Base-by-base conservation (phyloP, 2,797 vertebrate genomes). In the Bradypus variegatus region DNA sequence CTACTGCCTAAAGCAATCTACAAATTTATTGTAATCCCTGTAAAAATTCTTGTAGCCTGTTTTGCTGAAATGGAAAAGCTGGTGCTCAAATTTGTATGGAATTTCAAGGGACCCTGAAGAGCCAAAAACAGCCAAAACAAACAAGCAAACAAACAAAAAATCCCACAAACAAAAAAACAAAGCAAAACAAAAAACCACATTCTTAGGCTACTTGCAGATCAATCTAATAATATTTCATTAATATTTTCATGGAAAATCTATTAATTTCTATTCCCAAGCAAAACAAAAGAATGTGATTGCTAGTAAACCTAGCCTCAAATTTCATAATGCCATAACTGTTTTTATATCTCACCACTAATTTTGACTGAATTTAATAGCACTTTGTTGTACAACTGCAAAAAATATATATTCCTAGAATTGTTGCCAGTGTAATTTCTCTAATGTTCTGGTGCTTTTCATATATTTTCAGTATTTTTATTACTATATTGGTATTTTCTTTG, bases 391-490 rank as follows among this genome's bases (percentile, higher is more conserved):
- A 95, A 96, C 95, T 97, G 89, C 91, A 93, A 97, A 94, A 92
- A 58, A 27, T 96, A 96, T 97, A 96, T 97, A 97, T 97, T 97
- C 96, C 93, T 97, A 97, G 95, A 97, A 93, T 96, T 95, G 97
- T 97, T 97, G 96, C 97, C 96, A 97, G 96, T 97, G 96, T 96
- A 95, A 97, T 96, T 97, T 97, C 97, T 97, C 96, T 97, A 97
- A 97, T 96, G 95, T 97, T 97, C 96, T 96, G 97, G 97, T 98
- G 97, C 96, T 98, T 97, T 96, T 97, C 97, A 93, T 97, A 97
- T 97, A 95, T 97, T 97, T 97, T 97, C 96, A 97, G 96, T 97
- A 97, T 97, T 98, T 96, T 97, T 98, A 97, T 97, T 97, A 98
- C 97, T 97, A 96, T 96, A 96, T 96, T 97, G 96, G 89, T 97